These are phyloP conservation scores for Electrona antarctica DNA, from an alignment of 2,113 vertebrate genomes.

Conservation along the genomic window DNA sequence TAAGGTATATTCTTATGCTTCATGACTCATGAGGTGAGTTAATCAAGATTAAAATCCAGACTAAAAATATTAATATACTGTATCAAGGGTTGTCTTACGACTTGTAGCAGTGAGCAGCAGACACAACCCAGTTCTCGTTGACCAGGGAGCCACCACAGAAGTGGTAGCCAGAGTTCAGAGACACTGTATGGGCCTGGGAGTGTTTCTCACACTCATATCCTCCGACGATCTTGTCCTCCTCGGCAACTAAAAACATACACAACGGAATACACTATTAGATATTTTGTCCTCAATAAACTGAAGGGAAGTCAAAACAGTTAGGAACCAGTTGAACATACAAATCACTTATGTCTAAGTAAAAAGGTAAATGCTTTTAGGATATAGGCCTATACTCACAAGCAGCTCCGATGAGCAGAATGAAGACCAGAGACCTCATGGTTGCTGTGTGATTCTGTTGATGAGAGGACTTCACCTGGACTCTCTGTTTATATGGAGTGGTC, in stretches of 20 bases:
- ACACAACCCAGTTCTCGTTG: conserved; percentile 66
- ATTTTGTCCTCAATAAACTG: no score
- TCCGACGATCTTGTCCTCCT: conserved; percentile 76
- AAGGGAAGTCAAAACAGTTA: no score
- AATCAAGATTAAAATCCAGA: no score
- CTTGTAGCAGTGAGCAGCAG: conserved; percentile 74
- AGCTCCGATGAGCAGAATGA: conserved; percentile 52
- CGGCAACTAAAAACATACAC: conserved; percentile 38
- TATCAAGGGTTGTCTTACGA: conserved; percentile 43
- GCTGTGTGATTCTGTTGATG: conserved; percentile 14
- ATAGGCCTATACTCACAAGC: conserved; percentile 34
- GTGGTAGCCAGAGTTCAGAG: conserved; percentile 72
- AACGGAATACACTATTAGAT: no score
- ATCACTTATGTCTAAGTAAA: no score
- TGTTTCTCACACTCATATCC: conserved; percentile 66
- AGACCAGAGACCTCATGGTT: conserved; percentile 55
- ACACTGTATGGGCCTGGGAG: conserved; percentile 71
- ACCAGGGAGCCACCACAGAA: conserved; percentile 75
- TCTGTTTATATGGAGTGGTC: background rate
- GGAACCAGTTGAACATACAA: no score
- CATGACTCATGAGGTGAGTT: no score
- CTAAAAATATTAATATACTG: no score
- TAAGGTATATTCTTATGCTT: conserved; percentile 29
- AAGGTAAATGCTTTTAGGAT: no score
- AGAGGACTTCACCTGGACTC: background rate